These are phyloP conservation scores for Pelecanus crispus DNA, from an alignment of 2,113 vertebrate genomes.

Conservation along the genomic window DNA sequence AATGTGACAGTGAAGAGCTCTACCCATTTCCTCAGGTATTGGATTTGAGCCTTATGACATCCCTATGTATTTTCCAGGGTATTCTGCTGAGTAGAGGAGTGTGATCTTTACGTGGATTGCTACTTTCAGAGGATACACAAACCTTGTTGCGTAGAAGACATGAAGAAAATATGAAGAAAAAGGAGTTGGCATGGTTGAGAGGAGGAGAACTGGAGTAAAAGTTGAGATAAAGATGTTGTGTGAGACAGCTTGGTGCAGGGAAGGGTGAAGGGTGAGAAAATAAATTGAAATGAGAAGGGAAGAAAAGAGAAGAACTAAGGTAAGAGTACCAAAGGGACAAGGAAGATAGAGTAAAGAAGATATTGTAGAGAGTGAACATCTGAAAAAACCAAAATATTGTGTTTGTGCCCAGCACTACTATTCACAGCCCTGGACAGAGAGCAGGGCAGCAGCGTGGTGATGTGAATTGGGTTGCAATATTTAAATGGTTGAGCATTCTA, in stretches of 20 bases:
- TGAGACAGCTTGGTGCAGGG: neutral
- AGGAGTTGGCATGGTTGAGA: neutral
- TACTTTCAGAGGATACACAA: neutral
- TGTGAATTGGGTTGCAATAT: accelerated
- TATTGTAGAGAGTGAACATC: too few relatives aligned
- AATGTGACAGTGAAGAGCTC: neutral
- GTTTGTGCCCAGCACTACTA: neutral
- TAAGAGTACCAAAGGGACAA: neutral
- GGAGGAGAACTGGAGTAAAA: neutral
- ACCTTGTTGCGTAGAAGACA: neutral
- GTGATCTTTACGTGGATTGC: accelerated
- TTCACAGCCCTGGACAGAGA: neutral
- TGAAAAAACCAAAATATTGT: neutral
- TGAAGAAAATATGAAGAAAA: neutral
- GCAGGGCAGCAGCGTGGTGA: neutral
- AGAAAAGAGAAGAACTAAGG: neutral
- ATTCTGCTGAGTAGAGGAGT: neutral
- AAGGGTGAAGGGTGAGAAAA: neutral
- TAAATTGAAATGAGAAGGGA: neutral
- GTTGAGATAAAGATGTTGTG: neutral
- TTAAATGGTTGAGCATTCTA: neutral
- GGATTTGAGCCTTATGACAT: neutral
- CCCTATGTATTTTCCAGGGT: neutral
- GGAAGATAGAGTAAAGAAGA: too few relatives aligned
- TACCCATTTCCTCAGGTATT: neutral